Evolutionary conservation across 2,888 invertebrate genomes (phyloP).

Genomic region (Lasioglossum lativentre): DNA sequence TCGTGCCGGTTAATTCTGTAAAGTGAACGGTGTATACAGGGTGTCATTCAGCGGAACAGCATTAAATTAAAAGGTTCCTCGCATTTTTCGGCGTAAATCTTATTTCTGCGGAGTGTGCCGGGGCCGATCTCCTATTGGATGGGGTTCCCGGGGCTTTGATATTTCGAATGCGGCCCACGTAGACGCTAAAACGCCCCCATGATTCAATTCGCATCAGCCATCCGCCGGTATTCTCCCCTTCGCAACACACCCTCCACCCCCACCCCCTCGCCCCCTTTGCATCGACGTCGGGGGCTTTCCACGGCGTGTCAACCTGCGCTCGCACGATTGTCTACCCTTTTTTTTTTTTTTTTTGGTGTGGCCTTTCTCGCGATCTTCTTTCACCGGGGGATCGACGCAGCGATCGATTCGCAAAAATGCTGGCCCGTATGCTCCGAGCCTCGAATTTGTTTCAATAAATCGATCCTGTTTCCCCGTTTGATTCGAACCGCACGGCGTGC

Average conservation of each 20-base stretch:
- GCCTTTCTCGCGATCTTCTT: not conserved
- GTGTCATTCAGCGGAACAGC: conserved; percentile 8
- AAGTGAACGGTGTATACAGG: not conserved
- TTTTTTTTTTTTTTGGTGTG: not conserved
- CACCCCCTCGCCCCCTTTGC: conserved; percentile 1
- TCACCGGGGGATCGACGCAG: not conserved
- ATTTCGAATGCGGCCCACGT: conserved; percentile 82
- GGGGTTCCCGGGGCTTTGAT: conserved; percentile 55
- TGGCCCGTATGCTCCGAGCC: not conserved
- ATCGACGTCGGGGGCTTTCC: conserved; percentile 40
- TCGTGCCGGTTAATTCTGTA: not conserved
- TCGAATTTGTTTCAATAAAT: not conserved
- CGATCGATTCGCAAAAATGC: not conserved
- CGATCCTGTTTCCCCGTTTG: not conserved
- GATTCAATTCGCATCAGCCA: conserved; percentile 84
- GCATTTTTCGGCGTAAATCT: conserved; percentile 56
- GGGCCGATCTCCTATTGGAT: conserved; percentile 59
- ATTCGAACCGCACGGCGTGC: not conserved
- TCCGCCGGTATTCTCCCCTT: conserved; percentile 62
- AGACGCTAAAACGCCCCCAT: conserved; percentile 84
- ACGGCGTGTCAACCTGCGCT: conserved; percentile 68
- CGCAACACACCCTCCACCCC: conserved; percentile 30
- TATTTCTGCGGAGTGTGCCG: conserved; percentile 53
- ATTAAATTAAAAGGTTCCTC: conserved; percentile 48
- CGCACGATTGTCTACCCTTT: conserved; percentile 67